Conservation (phyloP, 2,797 vertebrate genomes). For the Anguilla obscura region DNA sequence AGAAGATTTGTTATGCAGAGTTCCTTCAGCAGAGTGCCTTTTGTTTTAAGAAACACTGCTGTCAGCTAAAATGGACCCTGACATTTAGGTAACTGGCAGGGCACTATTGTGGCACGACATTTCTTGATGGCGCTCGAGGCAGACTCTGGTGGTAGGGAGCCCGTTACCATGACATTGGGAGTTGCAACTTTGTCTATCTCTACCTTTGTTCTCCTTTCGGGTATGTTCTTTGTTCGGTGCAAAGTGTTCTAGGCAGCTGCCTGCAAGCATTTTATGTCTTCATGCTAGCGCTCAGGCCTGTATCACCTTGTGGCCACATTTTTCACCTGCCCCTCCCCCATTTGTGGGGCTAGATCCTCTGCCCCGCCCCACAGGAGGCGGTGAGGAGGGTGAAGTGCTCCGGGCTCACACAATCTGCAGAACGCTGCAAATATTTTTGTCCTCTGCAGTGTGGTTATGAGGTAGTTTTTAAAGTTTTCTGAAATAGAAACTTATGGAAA, state of each 20-base stretch:
- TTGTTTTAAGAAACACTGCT: background rate
- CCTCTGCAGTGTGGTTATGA: background rate
- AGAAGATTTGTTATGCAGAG: background rate
- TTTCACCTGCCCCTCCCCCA: background rate
- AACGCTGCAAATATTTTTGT: background rate
- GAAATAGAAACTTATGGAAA: background rate
- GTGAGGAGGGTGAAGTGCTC: background rate
- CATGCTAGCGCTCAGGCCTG: background rate
- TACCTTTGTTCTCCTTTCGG: background rate
- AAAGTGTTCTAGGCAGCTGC: background rate
- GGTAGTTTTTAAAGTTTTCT: background rate
- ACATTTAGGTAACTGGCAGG: background rate
- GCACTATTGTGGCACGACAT: background rate
- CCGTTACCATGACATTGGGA: background rate
- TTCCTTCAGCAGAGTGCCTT: background rate
- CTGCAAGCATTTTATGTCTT: background rate
- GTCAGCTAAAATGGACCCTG: background rate
- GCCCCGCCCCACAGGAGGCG: background rate
- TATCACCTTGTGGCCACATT: conserved; percentile 2
- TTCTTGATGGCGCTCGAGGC: background rate
- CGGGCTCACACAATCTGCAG: background rate
- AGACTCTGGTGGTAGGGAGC: background rate
- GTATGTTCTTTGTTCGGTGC: background rate
- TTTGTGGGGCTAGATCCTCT: background rate
- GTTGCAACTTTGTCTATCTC: background rate